phyloP scores from a whole-genome alignment of 1,140 invertebrate species.

The Glossosoma conforme region DNA sequence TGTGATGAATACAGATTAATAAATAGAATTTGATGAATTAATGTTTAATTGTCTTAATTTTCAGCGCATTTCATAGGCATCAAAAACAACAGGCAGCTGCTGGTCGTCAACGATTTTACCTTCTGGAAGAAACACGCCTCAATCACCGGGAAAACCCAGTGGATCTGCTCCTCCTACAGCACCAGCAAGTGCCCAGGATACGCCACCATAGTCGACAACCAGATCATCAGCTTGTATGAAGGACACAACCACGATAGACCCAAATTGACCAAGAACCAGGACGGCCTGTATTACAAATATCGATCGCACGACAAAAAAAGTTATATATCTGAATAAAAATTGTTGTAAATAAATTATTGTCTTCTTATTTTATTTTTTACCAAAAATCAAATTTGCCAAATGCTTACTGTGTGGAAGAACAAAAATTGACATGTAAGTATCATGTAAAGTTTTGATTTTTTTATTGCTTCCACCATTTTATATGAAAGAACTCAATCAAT shows the following conservation, averaged over 20 bases:
- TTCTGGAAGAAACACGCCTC: not conserved
- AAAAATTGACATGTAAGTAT: too few relatives aligned
- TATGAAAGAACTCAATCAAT: too few relatives aligned
- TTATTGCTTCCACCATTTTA: too few relatives aligned
- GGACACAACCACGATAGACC: slow-evolving; percentile 11
- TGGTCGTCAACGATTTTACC: not conserved
- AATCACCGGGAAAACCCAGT: not conserved
- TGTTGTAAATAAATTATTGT: too few relatives aligned
- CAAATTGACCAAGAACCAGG: not conserved
- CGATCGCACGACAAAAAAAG: not conserved
- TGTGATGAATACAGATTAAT: too few relatives aligned
- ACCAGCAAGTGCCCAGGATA: slow-evolving; percentile 5
- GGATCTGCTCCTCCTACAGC: slow-evolving; percentile 1
- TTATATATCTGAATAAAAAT: too few relatives aligned
- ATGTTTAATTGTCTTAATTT: too few relatives aligned
- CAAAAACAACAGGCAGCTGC: not conserved
- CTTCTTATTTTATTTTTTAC: too few relatives aligned
- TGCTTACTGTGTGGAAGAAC: too few relatives aligned
- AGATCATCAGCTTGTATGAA: slow-evolving; percentile 2
- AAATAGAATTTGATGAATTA: too few relatives aligned
- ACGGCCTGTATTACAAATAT: slow-evolving; percentile 1
- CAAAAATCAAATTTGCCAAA: too few relatives aligned
- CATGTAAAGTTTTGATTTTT: too few relatives aligned
- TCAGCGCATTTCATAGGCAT: not conserved
- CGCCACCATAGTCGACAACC: slow-evolving; percentile 1